These are phyloP conservation scores for Maniola jurtina DNA, from an alignment of 1,140 invertebrate species.

Conservation along the genomic window DNA sequence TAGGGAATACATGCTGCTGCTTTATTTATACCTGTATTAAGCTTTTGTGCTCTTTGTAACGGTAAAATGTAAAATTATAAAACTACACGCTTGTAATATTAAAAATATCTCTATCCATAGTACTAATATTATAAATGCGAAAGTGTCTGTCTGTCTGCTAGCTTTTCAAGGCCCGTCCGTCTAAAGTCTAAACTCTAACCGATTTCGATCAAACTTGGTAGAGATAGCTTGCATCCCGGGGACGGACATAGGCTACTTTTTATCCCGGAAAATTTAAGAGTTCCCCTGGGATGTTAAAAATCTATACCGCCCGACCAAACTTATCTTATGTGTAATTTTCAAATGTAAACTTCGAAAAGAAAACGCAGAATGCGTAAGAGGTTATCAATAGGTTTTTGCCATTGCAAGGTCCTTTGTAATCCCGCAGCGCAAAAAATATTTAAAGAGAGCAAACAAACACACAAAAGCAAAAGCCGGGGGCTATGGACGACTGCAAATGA, in stretches of 20 bases:
- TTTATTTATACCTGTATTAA: conserved; percentile 13
- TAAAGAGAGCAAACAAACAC: conserved; percentile 18
- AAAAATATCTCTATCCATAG: background rate
- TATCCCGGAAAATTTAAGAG: no score
- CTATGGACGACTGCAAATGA: conserved; percentile 29
- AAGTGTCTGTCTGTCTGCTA: no score
- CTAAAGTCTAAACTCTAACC: no score
- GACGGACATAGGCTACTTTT: no score
- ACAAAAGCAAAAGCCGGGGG: conserved; percentile 23
- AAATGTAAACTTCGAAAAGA: background rate
- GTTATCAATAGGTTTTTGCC: conserved; percentile 4
- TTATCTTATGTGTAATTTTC: background rate
- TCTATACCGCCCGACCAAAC: no score
- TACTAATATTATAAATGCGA: no score
- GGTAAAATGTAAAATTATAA: background rate
- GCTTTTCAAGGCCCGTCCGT: no score
- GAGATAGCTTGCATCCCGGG: no score
- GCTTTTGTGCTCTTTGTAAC: background rate
- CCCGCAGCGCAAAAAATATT: conserved; percentile 22
- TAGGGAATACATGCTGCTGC: conserved; percentile 8
- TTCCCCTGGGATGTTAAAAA: no score
- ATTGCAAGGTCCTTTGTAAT: conserved; percentile 1
- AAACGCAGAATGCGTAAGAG: conserved; percentile 5
- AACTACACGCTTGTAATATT: background rate
- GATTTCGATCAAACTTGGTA: no score